Evolutionary conservation across 2,797 vertebrate genomes (phyloP).

Genomic region (Serranus cabrilla): DNA sequence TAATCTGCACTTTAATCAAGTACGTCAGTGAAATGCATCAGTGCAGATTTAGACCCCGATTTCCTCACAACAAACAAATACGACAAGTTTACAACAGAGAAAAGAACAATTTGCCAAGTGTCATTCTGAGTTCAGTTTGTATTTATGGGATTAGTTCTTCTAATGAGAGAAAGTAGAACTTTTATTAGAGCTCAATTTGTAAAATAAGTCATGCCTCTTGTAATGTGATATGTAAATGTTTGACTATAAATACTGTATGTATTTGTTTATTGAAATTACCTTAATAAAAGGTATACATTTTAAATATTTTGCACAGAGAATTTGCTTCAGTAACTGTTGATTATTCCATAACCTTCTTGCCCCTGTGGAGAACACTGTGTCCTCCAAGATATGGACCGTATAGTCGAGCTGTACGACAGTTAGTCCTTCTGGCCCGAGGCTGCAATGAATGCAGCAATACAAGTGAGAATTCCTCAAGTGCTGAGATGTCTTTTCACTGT

Average conservation of each 20-base stretch:
- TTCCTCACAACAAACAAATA: constrained; percentile 8
- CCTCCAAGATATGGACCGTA: not conserved
- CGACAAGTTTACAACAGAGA: constrained; percentile 55
- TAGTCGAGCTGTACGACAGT: not conserved
- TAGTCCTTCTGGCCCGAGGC: constrained; percentile 4
- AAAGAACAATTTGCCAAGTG: constrained; percentile 68
- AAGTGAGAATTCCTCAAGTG: not conserved
- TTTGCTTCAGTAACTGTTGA: constrained; percentile 9
- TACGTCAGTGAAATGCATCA: constrained; percentile 18
- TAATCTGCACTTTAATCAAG: constrained; percentile 47
- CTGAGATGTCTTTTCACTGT: constrained; percentile 26
- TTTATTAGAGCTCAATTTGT: constrained; percentile 46
- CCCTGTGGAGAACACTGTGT: not conserved
- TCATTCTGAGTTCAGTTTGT: constrained; percentile 41
- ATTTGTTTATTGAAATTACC: constrained; percentile 64
- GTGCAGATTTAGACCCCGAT: constrained; percentile 8
- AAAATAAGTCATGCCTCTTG: constrained; percentile 53
- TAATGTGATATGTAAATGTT: constrained; percentile 73
- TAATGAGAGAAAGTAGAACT: constrained; percentile 26
- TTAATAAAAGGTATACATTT: constrained; percentile 65
- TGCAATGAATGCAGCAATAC: constrained; percentile 15
- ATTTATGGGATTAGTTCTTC: constrained; percentile 55
- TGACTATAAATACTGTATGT: constrained; percentile 55
- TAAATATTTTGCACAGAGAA: constrained; percentile 53
- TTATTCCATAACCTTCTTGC: too few species aligned